phyloP scores from a whole-genome alignment of 2,888 invertebrate species.

The Andricus quercusramuli region DNA sequence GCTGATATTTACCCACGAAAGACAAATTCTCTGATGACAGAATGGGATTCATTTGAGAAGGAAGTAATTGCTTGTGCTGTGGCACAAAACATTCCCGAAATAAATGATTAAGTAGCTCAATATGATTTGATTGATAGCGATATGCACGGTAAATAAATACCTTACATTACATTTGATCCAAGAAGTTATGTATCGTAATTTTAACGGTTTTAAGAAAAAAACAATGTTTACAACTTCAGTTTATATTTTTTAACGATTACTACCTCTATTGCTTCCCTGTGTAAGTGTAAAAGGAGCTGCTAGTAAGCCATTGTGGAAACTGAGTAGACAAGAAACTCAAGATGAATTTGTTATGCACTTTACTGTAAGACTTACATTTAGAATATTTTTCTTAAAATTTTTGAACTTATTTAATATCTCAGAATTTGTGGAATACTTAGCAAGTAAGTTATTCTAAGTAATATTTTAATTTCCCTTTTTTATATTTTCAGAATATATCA shows the following conservation, averaged over 20 bases:
- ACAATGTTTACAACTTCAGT: not conserved
- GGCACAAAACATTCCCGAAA: not conserved
- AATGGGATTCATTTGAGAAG: slow-evolving; percentile 10
- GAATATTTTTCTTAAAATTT: not conserved
- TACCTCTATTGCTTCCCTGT: not conserved
- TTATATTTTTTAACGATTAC: not conserved
- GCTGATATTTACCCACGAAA: not conserved
- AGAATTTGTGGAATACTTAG: too few species aligned
- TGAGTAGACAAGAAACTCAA: not conserved
- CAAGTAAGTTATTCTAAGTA: not conserved
- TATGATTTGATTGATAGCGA: not conserved
- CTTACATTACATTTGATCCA: too few species aligned
- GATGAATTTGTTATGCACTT: not conserved
- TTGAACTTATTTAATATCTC: too few species aligned
- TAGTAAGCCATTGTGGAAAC: not conserved
- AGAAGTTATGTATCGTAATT: not conserved
- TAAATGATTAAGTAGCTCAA: not conserved
- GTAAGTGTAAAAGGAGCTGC: not conserved
- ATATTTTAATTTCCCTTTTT: not conserved
- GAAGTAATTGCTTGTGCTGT: not conserved
- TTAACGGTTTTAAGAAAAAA: not conserved
- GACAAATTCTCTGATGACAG: too few species aligned
- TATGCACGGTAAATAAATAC: not conserved
- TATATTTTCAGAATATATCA: not conserved
- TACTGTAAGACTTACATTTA: not conserved